Evolutionary conservation across 2,797 vertebrate species (phyloP), one percentile per base, ranked within the genome.

Genomic region (Synanceia verrucosa): DNA sequence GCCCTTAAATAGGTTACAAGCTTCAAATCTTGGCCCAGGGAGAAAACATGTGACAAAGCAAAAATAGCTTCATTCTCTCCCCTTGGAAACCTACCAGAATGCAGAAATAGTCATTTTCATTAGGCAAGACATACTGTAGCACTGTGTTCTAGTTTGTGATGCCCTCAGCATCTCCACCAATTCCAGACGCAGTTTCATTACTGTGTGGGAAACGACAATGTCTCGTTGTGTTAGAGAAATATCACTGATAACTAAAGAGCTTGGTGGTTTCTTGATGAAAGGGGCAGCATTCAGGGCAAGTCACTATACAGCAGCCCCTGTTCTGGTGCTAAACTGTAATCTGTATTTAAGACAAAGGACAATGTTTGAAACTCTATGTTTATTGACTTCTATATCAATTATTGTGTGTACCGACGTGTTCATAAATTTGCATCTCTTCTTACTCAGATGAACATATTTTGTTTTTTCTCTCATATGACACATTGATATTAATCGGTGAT

Each of bases 41-140:
- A 89, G 88, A 83, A 87, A 89, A 86, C 89, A 93, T 88, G 86
- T 93, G 91, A 94, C 86, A 62, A 26, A 59, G 79, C 87, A 89
- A 90, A 93, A 94, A 93, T 93, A 92, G 91, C 88, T 70, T 88
- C 76, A 85, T 81, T 79, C 66, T 87, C 70, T 87, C 87, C 89
- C 81, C 67, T 73, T 86, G 80, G 90, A 90, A 83, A 83, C 71
- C 61, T 74, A 76, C 80, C 82, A 91, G 84, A 86, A 86, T 82
- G 86, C 86, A 89, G 83, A 91, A 91, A 91, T 88, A 86, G 86
- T 70, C 41, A 59, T 86, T 92, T 88, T 57, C 90, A 87, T 91
- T 79, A 88, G 85, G 65, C 71, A 68, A 68, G 76, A 82, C 43
- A 39, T 60, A 44, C 72, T 71, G 69, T 81, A 66, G 71, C 63